These are phyloP conservation scores for Pachycephala philippinensis DNA, from an alignment of 2,113 vertebrate genomes.

Conservation along the genomic window DNA sequence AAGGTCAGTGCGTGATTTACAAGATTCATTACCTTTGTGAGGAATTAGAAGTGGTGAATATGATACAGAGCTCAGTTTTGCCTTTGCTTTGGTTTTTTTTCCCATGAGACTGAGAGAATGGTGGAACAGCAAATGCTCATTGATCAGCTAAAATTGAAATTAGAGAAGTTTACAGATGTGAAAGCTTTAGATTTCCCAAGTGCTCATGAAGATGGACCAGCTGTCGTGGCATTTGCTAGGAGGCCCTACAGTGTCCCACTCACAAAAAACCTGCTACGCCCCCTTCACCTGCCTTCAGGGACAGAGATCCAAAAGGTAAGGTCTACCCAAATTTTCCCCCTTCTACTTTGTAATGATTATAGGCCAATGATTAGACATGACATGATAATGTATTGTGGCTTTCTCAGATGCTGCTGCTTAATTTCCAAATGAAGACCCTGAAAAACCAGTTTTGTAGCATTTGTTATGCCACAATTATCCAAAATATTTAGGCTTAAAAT, in stretches of 20 bases:
- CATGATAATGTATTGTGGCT: neutral
- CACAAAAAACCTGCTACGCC: slow-evolving; percentile 28
- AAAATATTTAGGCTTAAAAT: neutral
- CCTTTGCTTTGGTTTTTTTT: neutral
- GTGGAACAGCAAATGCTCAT: slow-evolving; percentile 85
- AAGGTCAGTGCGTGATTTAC: neutral
- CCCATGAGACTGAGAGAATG: slow-evolving; percentile 82
- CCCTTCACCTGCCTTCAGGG: slow-evolving; percentile 20
- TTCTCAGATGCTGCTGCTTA: neutral
- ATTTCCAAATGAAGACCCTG: neutral
- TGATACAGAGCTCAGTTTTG: neutral
- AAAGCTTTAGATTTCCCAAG: slow-evolving; percentile 21
- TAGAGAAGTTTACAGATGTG: slow-evolving; percentile 50
- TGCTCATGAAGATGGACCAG: slow-evolving; percentile 32
- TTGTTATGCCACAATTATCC: neutral
- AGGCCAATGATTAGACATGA: neutral
- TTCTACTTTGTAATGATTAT: neutral
- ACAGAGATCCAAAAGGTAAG: slow-evolving; percentile 75
- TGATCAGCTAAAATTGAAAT: slow-evolving; percentile 73
- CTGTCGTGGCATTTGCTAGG: slow-evolving; percentile 10
- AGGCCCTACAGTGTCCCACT: slow-evolving; percentile 79
- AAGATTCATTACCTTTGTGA: neutral
- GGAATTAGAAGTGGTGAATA: neutral
- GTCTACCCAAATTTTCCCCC: neutral
- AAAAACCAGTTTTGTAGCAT: neutral